Base-by-base conservation (phyloP, 1,140 invertebrate genomes). In the Drosophila kikkawai region DNA sequence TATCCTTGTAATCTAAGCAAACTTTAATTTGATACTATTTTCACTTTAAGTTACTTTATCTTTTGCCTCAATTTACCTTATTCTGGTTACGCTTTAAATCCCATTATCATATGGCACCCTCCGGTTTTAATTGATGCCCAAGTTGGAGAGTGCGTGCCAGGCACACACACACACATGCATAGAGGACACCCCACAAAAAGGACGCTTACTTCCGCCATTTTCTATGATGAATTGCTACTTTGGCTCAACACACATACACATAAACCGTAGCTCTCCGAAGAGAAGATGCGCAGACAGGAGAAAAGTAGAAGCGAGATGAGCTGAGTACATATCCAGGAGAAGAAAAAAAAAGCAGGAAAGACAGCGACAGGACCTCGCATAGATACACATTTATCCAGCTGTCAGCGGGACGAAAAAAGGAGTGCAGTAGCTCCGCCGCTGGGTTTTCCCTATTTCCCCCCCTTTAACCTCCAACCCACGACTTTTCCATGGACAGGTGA, bases 151-250 rank as follows among this genome's bases (percentile, higher is more conserved):
- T 67, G 58, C 61, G 37, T 55, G 48, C 41, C 50, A 45, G 37
- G 42, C 53, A 63, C 73, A 57, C 61, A 64, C 57, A 75, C 13
- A 75, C 60, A 66, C 61, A 39, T 61, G 41, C 59, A 60, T 41
- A 57, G n/a, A 74, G 75, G 39, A 34, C 61, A 51, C 55, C 76
- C 71, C 83, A 77, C 67, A 61, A 90, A 84, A 78, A 64, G 66
- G 66, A 71, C 78, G 84, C 82, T 88, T 80, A 88, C 85, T 87
- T 87, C 84, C 91, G 91, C 91, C 91, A 92, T 92, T 92, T 92
- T 92, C 91, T 92, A 91, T 92, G 91, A 92, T 92, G 91, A 92
- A 92, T 92, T 92, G 91, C 87, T 90, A 85, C 84, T 91, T 91
- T 91, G 81, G 75, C 79, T 88, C 75, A 86, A 67, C 75, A 65